Conservation (phyloP, 2,113 vertebrate genomes). For the Salvelinus fontinalis region DNA sequence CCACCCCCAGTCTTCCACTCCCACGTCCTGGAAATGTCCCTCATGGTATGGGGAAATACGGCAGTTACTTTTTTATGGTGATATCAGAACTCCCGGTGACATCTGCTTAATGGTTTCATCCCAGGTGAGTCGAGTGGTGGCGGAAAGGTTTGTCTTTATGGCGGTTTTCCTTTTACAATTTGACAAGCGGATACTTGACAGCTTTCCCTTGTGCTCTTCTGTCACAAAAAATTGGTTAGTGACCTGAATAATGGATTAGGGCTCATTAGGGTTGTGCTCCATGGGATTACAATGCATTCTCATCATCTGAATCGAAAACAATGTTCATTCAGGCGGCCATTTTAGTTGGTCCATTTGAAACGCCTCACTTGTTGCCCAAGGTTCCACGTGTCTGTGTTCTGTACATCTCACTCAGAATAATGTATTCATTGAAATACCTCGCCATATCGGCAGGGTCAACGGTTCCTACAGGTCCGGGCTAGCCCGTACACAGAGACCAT, state of each 20-base stretch:
- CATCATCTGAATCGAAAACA: constrained; percentile 14
- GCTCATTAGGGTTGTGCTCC: constrained; percentile 10
- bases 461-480: too few relatives aligned
- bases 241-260: background rate
- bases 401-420: too few relatives aligned
- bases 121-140: constrained; percentile 36
- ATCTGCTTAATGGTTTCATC: constrained; percentile 65
- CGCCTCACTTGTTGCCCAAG: too few relatives aligned
- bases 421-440: too few relatives aligned
- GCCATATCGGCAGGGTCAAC: too few relatives aligned
- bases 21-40: background rate
- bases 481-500: too few relatives aligned
- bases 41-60: background rate
- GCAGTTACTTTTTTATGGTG: constrained; percentile 62
- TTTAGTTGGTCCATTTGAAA: background rate
- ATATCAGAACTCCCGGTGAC: constrained; percentile 65
- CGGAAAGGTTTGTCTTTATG: constrained; percentile 1
- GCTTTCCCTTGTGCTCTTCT: constrained; percentile 43
- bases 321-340: background rate
- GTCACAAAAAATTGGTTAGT: constrained; percentile 27
- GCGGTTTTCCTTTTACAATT: constrained; percentile 24
- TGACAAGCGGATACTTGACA: constrained; percentile 63
- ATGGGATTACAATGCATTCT: constrained; percentile 21
- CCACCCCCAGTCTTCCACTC: background rate
- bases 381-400: background rate